These are phyloP conservation scores for Bombus superbus DNA, from an alignment of 1,140 invertebrate genomes.

Conservation along the genomic window DNA sequence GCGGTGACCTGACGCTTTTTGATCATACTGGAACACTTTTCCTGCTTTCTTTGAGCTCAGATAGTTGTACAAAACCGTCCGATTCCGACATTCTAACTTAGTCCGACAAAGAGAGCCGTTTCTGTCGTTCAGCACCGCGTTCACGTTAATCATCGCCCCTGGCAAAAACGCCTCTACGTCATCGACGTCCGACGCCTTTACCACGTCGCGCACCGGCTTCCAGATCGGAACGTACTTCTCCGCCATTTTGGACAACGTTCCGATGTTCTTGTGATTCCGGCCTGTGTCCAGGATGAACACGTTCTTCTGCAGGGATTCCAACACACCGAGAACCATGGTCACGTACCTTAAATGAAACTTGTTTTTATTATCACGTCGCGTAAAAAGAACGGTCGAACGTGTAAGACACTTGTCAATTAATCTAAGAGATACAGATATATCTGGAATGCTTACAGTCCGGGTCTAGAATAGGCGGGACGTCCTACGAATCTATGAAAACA, in stretches of 20 bases:
- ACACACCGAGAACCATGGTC: conserved; percentile 56
- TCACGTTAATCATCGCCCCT: conserved; percentile 74
- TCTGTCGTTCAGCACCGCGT: conserved; percentile 66
- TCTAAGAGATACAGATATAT: background rate
- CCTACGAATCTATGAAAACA: conserved; percentile 71
- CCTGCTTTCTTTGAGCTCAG: conserved; percentile 70
- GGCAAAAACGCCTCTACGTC: conserved; percentile 68
- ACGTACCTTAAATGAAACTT: conserved; percentile 62
- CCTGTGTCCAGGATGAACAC: conserved; percentile 69
- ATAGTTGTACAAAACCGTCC: conserved; percentile 65
- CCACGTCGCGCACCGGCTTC: conserved; percentile 71
- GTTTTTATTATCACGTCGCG: background rate
- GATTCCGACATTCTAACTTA: conserved; percentile 54
- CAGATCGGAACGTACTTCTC: conserved; percentile 74
- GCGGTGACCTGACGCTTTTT: conserved; percentile 68
- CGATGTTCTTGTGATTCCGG: conserved; percentile 62
- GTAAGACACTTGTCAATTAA: background rate
- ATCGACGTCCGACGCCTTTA: conserved; percentile 55
- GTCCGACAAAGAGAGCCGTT: conserved; percentile 58
- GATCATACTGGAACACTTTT: conserved; percentile 73
- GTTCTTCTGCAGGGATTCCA: conserved; percentile 71
- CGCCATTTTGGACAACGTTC: conserved; percentile 65
- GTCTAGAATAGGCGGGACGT: conserved; percentile 63
- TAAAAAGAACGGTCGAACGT: too few species aligned
- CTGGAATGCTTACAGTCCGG: conserved; percentile 68